Percentiles rank a stretch among this genome's conserved stretches.
Evolutionary conservation across 2,888 invertebrate species (phyloP).

Genomic region (Pandemis cinnamomeana): DNA sequence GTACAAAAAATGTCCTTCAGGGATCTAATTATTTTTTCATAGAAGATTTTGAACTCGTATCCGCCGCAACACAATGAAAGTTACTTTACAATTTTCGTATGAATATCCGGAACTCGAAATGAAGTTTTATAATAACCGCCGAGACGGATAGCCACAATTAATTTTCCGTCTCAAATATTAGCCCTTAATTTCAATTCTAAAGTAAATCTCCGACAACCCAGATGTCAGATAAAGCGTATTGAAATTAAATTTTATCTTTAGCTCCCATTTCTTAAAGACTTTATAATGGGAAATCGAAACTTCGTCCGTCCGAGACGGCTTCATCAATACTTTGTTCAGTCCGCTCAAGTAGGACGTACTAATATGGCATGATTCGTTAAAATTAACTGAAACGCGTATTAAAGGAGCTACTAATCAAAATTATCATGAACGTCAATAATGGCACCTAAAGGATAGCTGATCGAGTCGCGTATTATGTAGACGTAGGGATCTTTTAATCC

Average conservation of each 20-base stretch:
- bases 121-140: slow-evolving; percentile 3
- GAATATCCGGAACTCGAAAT: neutral
- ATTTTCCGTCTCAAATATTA: slow-evolving; percentile 32
- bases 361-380: neutral
- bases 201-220: slow-evolving; percentile 44
- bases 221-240: slow-evolving; percentile 61
- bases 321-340: neutral
- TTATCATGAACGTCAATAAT: too few relatives aligned
- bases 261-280: slow-evolving; percentile 57
- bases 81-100: neutral
- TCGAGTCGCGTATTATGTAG: too few relatives aligned
- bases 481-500: too few relatives aligned
- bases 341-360: neutral
- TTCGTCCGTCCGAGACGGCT: slow-evolving; percentile 48
- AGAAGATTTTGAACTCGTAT: too few relatives aligned
- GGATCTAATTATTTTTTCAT: too few relatives aligned
- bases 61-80: neutral
- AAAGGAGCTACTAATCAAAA: neutral
- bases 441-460: too few relatives aligned
- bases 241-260: slow-evolving; percentile 67
- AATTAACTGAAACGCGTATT: too few relatives aligned
- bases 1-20: too few relatives aligned
- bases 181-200: slow-evolving; percentile 41
- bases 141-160: slow-evolving; percentile 36
- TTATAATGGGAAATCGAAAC: slow-evolving; percentile 63